Evolutionary conservation across 2,888 invertebrate genomes (phyloP).

Genomic region (Agrochola lota): DNA sequence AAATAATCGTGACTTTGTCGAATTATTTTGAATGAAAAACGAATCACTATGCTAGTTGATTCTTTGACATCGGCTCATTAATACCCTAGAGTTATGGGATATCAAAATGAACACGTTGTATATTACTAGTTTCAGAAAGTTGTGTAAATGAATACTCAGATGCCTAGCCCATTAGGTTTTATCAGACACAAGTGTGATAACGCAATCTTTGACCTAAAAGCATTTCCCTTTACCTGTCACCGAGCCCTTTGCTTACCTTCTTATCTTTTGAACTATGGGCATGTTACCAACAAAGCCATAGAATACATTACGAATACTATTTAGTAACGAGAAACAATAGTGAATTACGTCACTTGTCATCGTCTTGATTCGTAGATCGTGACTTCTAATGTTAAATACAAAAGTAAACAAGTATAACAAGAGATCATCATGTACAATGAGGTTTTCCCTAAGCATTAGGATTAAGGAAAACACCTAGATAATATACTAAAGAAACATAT

Average conservation of each 20-base stretch:
- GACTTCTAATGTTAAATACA: conserved; percentile 11
- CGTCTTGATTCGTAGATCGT: conserved; percentile 14
- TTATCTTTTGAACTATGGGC: conserved; percentile 4
- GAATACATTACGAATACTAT: background rate
- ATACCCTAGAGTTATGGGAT: too few species aligned
- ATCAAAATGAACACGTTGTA: too few species aligned
- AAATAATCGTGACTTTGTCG: too few species aligned
- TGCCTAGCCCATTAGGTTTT: background rate
- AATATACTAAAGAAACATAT: conserved; percentile 9
- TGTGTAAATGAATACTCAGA: background rate
- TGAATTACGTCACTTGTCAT: conserved; percentile 3
- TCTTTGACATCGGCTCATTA: too few species aligned
- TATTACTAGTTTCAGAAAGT: background rate
- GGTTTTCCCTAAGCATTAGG: conserved; percentile 19
- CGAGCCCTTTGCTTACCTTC: background rate
- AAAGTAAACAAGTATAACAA: conserved; percentile 20
- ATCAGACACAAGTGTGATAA: conserved; percentile 3
- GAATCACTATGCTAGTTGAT: too few species aligned
- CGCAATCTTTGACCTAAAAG: conserved; percentile 19
- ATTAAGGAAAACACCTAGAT: conserved; percentile 33
- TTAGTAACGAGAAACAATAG: background rate
- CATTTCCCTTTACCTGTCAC: background rate
- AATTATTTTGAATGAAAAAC: too few species aligned
- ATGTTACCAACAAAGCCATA: background rate
- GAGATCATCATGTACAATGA: background rate